phyloP scores from a whole-genome alignment of 2,888 invertebrate species.

The Pseudanteris insignis region DNA sequence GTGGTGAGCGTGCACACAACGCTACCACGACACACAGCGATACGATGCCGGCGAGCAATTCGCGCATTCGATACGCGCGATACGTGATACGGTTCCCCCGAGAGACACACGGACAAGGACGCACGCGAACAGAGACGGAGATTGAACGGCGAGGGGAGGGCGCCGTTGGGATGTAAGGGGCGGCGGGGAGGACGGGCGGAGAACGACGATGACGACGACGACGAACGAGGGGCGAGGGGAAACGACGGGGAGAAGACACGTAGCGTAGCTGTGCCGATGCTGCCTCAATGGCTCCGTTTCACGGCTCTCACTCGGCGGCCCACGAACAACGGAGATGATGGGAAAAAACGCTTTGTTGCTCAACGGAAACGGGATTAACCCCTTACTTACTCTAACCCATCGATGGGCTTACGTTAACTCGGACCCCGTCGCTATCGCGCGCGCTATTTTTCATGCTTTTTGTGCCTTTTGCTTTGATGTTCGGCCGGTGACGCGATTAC shows the following conservation, averaged over 20 bases:
- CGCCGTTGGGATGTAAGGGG: not conserved
- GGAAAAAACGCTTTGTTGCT: conserved; percentile 40
- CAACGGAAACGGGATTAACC: conserved; percentile 42
- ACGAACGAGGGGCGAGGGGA: not conserved
- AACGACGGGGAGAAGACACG: not conserved
- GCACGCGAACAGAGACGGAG: conserved; percentile 2
- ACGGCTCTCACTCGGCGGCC: conserved; percentile 27
- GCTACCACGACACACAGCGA: conserved; percentile 5
- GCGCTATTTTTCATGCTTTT: conserved; percentile 25
- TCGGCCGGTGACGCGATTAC: conserved; percentile 12
- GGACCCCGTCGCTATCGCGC: conserved; percentile 24
- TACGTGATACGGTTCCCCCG: conserved; percentile 37
- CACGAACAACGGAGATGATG: conserved; percentile 32
- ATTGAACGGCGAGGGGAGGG: not conserved
- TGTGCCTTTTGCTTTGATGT: conserved; percentile 18
- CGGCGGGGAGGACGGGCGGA: not conserved
- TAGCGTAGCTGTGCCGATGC: conserved; percentile 11
- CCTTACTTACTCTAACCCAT: conserved; percentile 26
- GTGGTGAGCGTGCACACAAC: conserved; percentile 20
- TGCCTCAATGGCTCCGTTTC: conserved; percentile 23
- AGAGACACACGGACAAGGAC: not conserved
- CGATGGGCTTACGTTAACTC: conserved; percentile 24
- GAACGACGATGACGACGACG: not conserved
- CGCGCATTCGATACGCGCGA: conserved; percentile 43
- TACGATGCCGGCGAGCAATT: conserved; percentile 25